Conservation (phyloP, 1,140 invertebrate species). For the Sitobion miscanthi region DNA sequence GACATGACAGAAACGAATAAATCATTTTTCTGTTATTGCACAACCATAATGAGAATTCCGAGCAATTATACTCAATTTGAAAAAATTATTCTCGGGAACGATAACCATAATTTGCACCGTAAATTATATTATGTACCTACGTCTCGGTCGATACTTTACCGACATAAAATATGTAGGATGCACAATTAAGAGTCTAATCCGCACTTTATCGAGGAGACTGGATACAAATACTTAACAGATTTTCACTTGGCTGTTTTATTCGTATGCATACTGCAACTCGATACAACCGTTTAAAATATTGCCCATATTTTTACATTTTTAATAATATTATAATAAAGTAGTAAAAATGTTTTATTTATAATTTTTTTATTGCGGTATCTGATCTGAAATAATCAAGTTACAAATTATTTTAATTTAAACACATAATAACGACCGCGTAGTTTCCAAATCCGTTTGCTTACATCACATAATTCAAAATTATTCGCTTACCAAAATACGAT, state of each 20-base stretch:
- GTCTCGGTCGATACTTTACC: background rate
- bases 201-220: background rate
- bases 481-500: background rate
- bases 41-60: background rate
- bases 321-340: background rate
- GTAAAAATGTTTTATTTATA: background rate
- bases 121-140: background rate
- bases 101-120: background rate
- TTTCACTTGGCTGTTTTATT: background rate
- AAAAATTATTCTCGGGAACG: background rate
- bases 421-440: background rate
- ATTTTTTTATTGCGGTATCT: background rate
- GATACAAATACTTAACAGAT: background rate
- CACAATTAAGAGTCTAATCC: background rate
- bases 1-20: background rate
- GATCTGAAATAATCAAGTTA: background rate
- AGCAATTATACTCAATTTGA: background rate
- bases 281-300: background rate
- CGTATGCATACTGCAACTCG: background rate
- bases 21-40: slow-evolving; percentile 17
- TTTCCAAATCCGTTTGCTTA: background rate
- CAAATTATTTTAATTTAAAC: background rate
- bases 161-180: background rate
- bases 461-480: background rate
- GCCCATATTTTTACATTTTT: background rate